Base-by-base conservation (phyloP, 35 echinoderm and acorn worm genomes). In the Apostichopus parvimensis region DNA sequence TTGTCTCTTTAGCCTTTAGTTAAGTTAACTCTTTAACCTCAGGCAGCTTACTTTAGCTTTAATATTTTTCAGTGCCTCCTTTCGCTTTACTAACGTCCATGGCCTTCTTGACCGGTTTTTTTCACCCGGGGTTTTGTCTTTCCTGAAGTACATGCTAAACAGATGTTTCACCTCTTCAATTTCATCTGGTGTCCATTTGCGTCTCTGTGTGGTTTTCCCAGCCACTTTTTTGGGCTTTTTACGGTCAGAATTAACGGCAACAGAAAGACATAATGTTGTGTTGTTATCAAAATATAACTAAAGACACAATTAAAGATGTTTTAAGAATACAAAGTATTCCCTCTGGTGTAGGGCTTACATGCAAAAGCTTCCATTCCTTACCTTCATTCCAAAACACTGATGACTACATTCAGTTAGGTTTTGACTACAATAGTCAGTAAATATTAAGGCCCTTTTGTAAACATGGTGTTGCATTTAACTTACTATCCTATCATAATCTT, bases 31-130 rank as follows among this genome's bases (percentile, higher is more conserved):
- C 56, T 82, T 82, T n/a, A 86, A 62, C 82, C 87, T 88, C 9
- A 88, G n/a, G 64, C 87, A 88, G 17, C 25, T 72, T 12, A 88
- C 86, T 54, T 88, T 88, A 52, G 61, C 12, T n/a, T 88, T 73
- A 7, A 88, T 72, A 12, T 45, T 88, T n/a, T 88, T 75, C 3
- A 88, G 12, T 24, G 87, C 87, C 70, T 17, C 64, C 87, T 72
- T 76, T 70, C 4, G 13, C 12, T 73, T 88, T 73, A 8, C 87
- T 88, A 1, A 72, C 6, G 6, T 22, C 64, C 21, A 88, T 88
- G 9, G 87, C 87, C 6, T 70, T 72, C 64, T 15, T 88, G 14
- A 88, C 25, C 21, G 87, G 61, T 59, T 5, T 60, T 53, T 28
- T 87, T 24, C 52, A 34, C 11, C 87, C 87, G 12, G 87, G 87